Percentiles rank a stretch among this genome's conserved stretches.
These are phyloP conservation scores for Rhinoderma darwinii DNA, from an alignment of 2,113 vertebrate species.

Conservation along the genomic window DNA sequence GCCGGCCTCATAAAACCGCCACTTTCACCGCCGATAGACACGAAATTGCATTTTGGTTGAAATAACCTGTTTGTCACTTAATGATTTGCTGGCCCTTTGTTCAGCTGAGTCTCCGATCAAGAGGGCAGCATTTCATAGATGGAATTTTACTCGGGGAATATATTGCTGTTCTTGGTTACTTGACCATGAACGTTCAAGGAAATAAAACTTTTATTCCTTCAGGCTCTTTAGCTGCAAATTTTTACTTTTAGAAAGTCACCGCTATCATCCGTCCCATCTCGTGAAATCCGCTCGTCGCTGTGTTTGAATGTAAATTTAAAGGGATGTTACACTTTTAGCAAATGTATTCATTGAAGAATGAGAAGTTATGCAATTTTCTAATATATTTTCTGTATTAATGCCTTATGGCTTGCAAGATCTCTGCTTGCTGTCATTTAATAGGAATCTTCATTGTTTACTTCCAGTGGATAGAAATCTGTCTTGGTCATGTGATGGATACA, in stretches of 20 bases:
- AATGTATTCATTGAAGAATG: neutral
- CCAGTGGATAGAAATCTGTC: no score
- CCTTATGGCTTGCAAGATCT: neutral
- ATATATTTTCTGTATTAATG: neutral
- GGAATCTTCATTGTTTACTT: no score
- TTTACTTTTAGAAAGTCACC: neutral
- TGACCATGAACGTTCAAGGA: constrained; percentile 16
- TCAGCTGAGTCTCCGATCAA: neutral
- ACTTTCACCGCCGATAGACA: neutral
- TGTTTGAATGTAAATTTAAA: neutral
- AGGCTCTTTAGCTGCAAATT: neutral
- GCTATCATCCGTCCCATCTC: neutral
- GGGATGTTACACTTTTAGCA: neutral
- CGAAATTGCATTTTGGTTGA: neutral
- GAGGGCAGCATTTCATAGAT: neutral
- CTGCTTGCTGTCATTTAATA: neutral
- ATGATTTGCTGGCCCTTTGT: constrained; percentile 24
- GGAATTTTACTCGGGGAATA: neutral
- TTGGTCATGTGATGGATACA: no score
- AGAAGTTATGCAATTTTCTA: neutral
- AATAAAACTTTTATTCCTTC: constrained; percentile 16
- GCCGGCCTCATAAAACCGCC: neutral
- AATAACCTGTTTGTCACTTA: neutral
- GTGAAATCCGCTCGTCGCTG: neutral
- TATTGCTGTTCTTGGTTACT: neutral